Base-by-base conservation (phyloP, 2,888 invertebrate genomes). In the Heliothis peltigera region DNA sequence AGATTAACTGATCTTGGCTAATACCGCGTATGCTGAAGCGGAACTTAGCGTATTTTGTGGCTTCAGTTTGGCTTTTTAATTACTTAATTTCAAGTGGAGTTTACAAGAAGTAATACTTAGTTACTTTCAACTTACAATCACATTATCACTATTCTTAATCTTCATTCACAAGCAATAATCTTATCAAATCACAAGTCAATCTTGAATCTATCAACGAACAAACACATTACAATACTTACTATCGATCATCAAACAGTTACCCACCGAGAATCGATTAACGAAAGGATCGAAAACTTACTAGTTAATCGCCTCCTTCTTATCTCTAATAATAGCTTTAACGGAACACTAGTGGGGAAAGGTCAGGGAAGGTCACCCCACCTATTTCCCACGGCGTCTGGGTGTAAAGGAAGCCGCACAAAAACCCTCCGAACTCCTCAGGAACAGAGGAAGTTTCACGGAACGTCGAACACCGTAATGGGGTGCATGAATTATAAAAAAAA, bases 381-480 rank as follows among this genome's bases (percentile, higher is more conserved):
- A 66, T 81, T 89, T 90, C 89, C 89, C 89, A 87, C 88, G 88
- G 72, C 79, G 81, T 48, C 68, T 80, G 67, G 77, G 74, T 70
- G 52, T 67, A 51, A 56, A 81, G 85, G 92, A 90, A 91, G 89
- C 89, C 89, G 62, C 79, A 84, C 77, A 90, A 91, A 89, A 90
- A 90, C 78, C 56, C 59, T 62, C 44, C 51, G 57, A 57, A 58
- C 69, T 70, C 64, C 61, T 64, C 43, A 49, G 54, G 63, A 70
- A 75, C 81, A 70, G 77, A 83, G 74, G 80, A 77, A 78, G 70
- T 69, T 78, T 82, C 63, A 69, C 78, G 84, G 82, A 80, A 85
- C 84, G 74, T 18, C 64, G 54, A 70, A 58, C 70, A 59, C 43
- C n/a, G n/a, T 39, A 39, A 39, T 39, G n/a, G 39, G 39, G 39